These are phyloP conservation scores for Oenanthe oenanthe DNA, from an alignment of 2,113 vertebrate species.

Conservation along the genomic window DNA sequence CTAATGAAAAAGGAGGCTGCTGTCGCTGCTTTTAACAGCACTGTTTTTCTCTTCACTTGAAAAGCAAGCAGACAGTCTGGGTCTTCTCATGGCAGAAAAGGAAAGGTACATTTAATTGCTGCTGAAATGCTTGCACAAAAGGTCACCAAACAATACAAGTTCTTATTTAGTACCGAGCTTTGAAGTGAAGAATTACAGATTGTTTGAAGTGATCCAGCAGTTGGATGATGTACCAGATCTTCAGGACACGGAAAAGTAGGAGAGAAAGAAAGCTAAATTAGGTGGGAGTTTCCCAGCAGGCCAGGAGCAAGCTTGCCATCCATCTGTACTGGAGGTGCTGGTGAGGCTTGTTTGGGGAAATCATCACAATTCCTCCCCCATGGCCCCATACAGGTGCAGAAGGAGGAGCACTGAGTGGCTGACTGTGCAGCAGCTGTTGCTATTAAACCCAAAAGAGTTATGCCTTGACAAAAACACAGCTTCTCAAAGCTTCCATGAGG, in stretches of 20 bases:
- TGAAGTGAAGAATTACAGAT: slow-evolving; percentile 70
- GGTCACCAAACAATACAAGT: slow-evolving; percentile 71
- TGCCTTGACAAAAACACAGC: background rate
- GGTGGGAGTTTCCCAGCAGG: slow-evolving; percentile 55
- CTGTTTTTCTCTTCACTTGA: slow-evolving; percentile 60
- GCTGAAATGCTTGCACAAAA: slow-evolving; percentile 73
- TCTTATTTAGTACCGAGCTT: slow-evolving; percentile 72
- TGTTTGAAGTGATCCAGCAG: slow-evolving; percentile 42
- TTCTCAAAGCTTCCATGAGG: background rate
- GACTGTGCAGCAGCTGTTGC: background rate
- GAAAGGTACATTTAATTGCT: slow-evolving; percentile 74
- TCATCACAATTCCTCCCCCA: background rate
- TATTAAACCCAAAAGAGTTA: background rate
- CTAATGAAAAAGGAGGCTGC: slow-evolving; percentile 61
- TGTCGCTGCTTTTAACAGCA: slow-evolving; percentile 1
- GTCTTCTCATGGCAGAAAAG: slow-evolving; percentile 46
- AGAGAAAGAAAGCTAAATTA: slow-evolving; percentile 56
- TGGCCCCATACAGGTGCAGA: background rate
- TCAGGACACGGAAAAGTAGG: slow-evolving; percentile 25
- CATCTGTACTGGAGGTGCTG: slow-evolving; percentile 12
- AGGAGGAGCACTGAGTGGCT: background rate
- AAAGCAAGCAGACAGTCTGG: slow-evolving; percentile 61
- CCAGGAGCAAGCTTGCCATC: slow-evolving; percentile 42
- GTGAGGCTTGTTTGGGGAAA: slow-evolving; percentile 31
- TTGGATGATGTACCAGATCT: slow-evolving; percentile 46